Conservation (phyloP, 2,113 vertebrate genomes). For the Monarcha castaneiventris region DNA sequence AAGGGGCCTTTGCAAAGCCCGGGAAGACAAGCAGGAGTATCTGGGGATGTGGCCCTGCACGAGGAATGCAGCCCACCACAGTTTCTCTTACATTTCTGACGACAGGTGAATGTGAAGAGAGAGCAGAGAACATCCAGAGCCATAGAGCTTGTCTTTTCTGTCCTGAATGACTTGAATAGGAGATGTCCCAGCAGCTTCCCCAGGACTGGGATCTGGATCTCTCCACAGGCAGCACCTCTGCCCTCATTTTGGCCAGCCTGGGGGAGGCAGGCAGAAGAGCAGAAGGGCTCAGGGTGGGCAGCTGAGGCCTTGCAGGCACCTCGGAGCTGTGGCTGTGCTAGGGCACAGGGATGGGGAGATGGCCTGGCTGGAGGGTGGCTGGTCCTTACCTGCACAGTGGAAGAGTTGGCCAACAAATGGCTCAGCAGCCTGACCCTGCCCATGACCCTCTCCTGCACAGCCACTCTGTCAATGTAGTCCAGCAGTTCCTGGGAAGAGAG, state of each 20-base stretch:
- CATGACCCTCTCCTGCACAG: background rate
- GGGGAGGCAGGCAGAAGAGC: background rate
- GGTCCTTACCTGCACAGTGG: background rate
- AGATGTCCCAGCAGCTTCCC: no score
- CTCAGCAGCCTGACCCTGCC: background rate
- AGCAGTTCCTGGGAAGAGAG: background rate
- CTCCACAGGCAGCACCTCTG: background rate
- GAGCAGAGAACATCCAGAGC: no score
- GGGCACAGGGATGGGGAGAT: background rate
- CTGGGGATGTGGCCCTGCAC: no score
- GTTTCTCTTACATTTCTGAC: no score
- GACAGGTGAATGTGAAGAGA: no score
- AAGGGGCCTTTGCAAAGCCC: no score
- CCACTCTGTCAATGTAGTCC: background rate
- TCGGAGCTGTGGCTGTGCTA: background rate
- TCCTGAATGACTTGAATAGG: no score
- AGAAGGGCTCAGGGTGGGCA: background rate
- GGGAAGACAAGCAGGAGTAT: no score
- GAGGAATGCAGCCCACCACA: no score
- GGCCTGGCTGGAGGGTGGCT: background rate
- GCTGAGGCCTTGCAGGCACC: background rate
- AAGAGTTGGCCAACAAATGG: rapidly evolving
- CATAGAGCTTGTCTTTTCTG: no score
- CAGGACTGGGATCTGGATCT: no score
- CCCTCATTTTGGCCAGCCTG: background rate